A percentile compares a stretch with the other conserved stretches of the same genome.
Conservation (phyloP, 23 tunicate species). For the Trididemnum miniatum region DNA sequence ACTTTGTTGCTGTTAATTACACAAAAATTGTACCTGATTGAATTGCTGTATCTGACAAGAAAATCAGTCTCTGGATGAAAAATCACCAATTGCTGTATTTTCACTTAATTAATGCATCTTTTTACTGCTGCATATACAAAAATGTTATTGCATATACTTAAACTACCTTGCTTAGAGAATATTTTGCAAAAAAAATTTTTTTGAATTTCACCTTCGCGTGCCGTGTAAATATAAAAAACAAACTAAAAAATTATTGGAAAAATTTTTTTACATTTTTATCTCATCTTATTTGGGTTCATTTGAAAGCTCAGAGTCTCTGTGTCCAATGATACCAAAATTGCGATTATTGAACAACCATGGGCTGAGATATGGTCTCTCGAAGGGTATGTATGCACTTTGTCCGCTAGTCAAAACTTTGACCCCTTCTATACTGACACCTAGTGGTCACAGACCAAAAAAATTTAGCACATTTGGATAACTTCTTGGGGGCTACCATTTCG, state of each 20-base stretch:
- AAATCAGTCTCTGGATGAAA: neutral
- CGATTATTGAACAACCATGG: neutral
- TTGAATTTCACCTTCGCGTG: neutral
- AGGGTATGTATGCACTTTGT: neutral
- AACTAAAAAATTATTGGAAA: neutral
- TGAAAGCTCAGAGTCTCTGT: neutral
- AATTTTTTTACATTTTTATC: neutral
- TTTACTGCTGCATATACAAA: neutral
- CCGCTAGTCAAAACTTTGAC: neutral
- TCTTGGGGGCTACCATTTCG: neutral
- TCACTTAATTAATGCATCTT: neutral
- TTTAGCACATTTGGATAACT: neutral
- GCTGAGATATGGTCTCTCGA: constrained; percentile 1
- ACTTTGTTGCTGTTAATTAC: neutral
- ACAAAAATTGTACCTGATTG: neutral
- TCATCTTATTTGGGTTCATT: neutral
- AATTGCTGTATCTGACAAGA: neutral
- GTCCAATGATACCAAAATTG: neutral
- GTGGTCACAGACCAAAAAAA: neutral
- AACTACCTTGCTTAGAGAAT: neutral
- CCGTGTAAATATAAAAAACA: neutral
- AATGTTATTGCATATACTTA: neutral
- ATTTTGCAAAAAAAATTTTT: neutral
- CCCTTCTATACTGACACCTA: neutral
- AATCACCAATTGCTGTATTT: neutral